Conservation (phyloP, 2,888 invertebrate species). For the Molanna angustata region DNA sequence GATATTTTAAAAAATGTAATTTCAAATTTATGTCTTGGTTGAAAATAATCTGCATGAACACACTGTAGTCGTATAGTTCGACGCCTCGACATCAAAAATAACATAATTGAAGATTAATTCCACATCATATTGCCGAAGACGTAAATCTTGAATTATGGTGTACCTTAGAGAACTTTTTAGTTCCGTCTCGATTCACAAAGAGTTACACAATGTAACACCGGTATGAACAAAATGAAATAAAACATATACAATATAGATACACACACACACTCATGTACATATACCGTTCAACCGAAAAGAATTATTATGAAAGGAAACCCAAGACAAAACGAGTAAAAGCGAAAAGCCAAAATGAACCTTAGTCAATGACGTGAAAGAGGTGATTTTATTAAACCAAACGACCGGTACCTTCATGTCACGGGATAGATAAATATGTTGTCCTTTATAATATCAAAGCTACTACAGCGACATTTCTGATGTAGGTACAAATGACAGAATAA, state of each 20-base stretch:
- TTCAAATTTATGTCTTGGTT: too few relatives aligned
- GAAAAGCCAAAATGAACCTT: conserved; percentile 8
- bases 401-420: conserved; percentile 4
- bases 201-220: conserved; percentile 26
- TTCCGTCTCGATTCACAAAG: conserved; percentile 29
- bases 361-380: background rate
- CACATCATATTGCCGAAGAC: conserved; percentile 30
- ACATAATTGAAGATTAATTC: conserved; percentile 33
- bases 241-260: conserved; percentile 25
- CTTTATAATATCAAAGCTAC: too few relatives aligned
- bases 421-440: conserved; percentile 13
- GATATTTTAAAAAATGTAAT: too few relatives aligned
- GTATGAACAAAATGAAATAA: conserved; percentile 23
- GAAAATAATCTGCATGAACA: too few relatives aligned
- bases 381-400: background rate
- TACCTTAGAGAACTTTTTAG: conserved; percentile 27
- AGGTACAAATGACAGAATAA: too few relatives aligned
- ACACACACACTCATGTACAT: too few relatives aligned
- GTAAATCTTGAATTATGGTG: conserved; percentile 31
- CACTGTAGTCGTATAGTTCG: too few relatives aligned
- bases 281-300: conserved; percentile 28
- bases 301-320: conserved; percentile 27
- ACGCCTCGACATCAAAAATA: conserved; percentile 15
- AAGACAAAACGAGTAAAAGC: conserved; percentile 23
- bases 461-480: too few relatives aligned